Percentiles rank a stretch among this genome's conserved stretches.
Conservation (phyloP, 2,888 invertebrate species). For the Smittia aterrima region DNA sequence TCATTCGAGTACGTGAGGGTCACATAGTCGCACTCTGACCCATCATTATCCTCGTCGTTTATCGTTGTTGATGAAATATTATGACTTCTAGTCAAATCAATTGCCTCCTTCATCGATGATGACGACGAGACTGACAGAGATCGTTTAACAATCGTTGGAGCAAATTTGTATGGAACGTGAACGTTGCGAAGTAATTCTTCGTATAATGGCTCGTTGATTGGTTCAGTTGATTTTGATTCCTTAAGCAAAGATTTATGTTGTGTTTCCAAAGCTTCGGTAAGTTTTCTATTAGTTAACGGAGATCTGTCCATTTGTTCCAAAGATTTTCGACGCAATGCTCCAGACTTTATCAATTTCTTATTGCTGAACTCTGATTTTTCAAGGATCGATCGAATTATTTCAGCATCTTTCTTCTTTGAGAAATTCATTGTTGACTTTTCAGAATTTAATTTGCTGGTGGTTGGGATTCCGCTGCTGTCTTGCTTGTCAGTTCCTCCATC, state of each 20-base stretch:
- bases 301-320: slow-evolving; percentile 32
- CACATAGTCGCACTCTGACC: slow-evolving; percentile 53
- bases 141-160: slow-evolving; percentile 46
- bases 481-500: slow-evolving; percentile 56
- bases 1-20: slow-evolving; percentile 50
- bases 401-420: slow-evolving; percentile 58
- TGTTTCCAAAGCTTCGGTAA: slow-evolving; percentile 22
- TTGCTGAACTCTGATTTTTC: slow-evolving; percentile 70
- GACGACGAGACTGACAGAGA: slow-evolving; percentile 34
- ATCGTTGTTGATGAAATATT: background rate
- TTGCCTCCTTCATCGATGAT: slow-evolving; percentile 17
- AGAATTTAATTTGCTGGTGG: slow-evolving; percentile 50
- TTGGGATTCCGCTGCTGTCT: slow-evolving; percentile 35
- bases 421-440: slow-evolving; percentile 43
- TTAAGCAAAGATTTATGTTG: background rate
- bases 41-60: slow-evolving; percentile 30
- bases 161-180: slow-evolving; percentile 55
- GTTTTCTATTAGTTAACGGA: slow-evolving; percentile 16
- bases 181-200: slow-evolving; percentile 53
- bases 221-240: background rate
- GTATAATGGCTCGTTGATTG: slow-evolving; percentile 50
- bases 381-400: slow-evolving; percentile 75
- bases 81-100: background rate
- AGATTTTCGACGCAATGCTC: slow-evolving; percentile 10
- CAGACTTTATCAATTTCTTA: slow-evolving; percentile 69